Conservation (phyloP, 2,888 invertebrate genomes). For the Mycogona germanica region DNA sequence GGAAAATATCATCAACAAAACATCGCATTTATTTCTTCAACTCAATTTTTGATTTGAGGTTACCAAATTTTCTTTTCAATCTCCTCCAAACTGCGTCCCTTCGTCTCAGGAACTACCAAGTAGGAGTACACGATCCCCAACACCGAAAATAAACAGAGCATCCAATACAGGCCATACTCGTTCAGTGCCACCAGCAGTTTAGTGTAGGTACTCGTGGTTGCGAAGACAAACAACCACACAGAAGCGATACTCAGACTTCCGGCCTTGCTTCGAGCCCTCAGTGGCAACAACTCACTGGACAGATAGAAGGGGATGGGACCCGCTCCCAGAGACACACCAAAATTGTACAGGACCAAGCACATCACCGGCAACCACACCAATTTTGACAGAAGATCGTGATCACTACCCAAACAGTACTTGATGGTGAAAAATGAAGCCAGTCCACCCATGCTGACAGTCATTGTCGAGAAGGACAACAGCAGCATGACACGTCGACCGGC, state of each 20-base stretch:
- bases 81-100: conserved; percentile 10
- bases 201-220: neutral
- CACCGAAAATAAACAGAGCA: neutral
- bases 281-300: conserved; percentile 15
- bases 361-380: conserved; percentile 4
- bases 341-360: conserved; percentile 6
- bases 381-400: neutral
- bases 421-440: conserved; percentile 14
- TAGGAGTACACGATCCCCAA: conserved; percentile 6
- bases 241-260: neutral
- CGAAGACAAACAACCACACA: conserved; percentile 3
- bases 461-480: conserved; percentile 15
- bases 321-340: conserved; percentile 2
- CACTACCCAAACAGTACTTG: neutral
- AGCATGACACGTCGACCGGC: conserved; percentile 18
- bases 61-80: no score
- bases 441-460: conserved; percentile 12
- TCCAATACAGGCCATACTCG: conserved; percentile 10
- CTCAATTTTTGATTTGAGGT: no score
- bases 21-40: no score
- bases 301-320: conserved; percentile 15
- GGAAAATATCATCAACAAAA: no score
- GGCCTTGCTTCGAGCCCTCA: conserved; percentile 7
- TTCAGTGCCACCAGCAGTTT: neutral
- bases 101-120: conserved; percentile 14